A percentile compares a stretch with the other conserved stretches of the same genome.
Evolutionary conservation across 2,113 vertebrate genomes (phyloP).

Genomic region (Burhinus oedicnemus): DNA sequence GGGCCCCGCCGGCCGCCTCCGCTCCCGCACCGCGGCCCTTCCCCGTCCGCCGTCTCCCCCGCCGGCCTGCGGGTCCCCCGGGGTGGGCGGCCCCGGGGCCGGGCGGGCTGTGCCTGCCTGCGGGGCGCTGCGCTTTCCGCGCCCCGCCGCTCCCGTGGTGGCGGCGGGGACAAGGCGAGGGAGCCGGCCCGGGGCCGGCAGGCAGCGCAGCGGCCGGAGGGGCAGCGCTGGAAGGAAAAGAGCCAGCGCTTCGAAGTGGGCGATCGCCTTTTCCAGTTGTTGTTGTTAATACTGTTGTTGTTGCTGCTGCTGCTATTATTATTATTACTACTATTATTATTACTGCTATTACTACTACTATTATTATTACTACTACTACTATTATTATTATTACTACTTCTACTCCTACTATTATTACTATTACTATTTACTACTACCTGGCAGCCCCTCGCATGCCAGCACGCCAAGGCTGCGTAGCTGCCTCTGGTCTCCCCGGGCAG

Average conservation of each 20-base stretch:
- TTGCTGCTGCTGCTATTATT: not conserved
- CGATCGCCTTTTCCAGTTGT: rapidly evolving
- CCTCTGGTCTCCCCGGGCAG: not conserved
- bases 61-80: not conserved
- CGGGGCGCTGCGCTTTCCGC: not conserved
- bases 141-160: not conserved
- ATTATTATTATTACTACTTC: not conserved
- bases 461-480: not conserved
- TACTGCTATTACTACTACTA: no score
- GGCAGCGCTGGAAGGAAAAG: not conserved
- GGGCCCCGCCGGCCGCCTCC: not conserved
- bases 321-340: no score
- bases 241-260: not conserved
- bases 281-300: not conserved
- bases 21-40: not conserved
- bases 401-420: not conserved
- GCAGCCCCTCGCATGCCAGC: not conserved
- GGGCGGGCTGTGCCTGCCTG: not conserved
- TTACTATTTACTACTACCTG: not conserved
- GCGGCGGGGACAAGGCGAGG: not conserved
- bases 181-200: no score
- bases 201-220: not conserved
- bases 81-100: no score
- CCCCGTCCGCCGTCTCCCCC: no score
- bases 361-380: not conserved